Percentiles rank a stretch among this genome's conserved stretches.
Evolutionary conservation across 2,888 invertebrate species (phyloP).

Genomic region (Hypomecis atomaria): DNA sequence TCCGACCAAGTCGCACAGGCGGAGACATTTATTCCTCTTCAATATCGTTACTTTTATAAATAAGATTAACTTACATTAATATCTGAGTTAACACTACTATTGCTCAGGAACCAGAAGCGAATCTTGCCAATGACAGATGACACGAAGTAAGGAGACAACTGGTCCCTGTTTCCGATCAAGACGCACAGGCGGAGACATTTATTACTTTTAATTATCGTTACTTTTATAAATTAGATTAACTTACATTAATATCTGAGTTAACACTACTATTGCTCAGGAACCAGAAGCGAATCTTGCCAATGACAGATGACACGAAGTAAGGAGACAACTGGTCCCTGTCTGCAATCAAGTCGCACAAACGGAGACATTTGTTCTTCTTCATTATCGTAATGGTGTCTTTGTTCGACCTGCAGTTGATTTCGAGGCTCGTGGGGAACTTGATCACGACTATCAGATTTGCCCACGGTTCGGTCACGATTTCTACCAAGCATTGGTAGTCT

Average conservation of each 20-base stretch:
- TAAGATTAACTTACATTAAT: slow-evolving; percentile 59
- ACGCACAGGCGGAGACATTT: slow-evolving; percentile 64
- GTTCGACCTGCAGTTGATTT: slow-evolving; percentile 59
- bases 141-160: slow-evolving; percentile 56
- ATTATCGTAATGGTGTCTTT: slow-evolving; percentile 61
- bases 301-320: slow-evolving; percentile 59
- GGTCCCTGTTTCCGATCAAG: slow-evolving; percentile 43
- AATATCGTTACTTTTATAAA: too few species aligned
- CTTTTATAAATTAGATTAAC: slow-evolving; percentile 23
- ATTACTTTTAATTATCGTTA: slow-evolving; percentile 47
- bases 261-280: slow-evolving; percentile 75
- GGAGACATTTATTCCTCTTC: too few species aligned
- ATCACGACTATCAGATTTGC: slow-evolving; percentile 61
- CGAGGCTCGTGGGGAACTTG: slow-evolving; percentile 62
- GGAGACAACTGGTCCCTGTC: slow-evolving; percentile 46
- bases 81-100: slow-evolving; percentile 73
- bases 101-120: slow-evolving; percentile 67
- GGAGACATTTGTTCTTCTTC: slow-evolving; percentile 57
- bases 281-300: slow-evolving; percentile 59
- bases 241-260: slow-evolving; percentile 70
- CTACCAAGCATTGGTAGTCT: slow-evolving; percentile 69
- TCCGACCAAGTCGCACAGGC: too few species aligned
- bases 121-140: slow-evolving; percentile 56
- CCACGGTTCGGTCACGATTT: slow-evolving; percentile 58
- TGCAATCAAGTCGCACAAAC: slow-evolving; percentile 59